Evolutionary conservation across 2,888 invertebrate species (phyloP), one percentile per base, ranked within the genome.

Genomic region (Cryptocheilus praepositus): DNA sequence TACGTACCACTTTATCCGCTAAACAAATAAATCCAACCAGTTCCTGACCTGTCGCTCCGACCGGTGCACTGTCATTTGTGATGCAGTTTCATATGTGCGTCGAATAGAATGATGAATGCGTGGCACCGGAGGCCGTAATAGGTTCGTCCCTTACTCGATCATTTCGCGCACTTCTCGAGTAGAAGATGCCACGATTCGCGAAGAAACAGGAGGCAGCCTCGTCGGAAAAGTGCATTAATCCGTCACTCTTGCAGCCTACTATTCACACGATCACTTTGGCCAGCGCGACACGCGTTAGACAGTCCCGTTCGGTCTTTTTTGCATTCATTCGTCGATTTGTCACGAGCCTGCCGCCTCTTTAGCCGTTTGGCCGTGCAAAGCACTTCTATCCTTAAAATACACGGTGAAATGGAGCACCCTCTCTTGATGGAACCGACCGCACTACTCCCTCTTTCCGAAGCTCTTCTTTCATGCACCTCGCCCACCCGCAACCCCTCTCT

Each of bases 1-100:
- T 61, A 67, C 68, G 28, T 74, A 79, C 79, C 74, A 64, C 63
- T 67, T 71, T 60, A 60, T 66, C 49, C 67, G 78, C 74, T 79
- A 79, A 64, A 74, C 72, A 45, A 64, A 69, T 62, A 70, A 79
- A 71, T 77, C 69, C 66, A 74, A 74, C 77, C 72, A 72, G 71
- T 77, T 69, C 69, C 72, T 59, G 69, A 74, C 64, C 67, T 67
- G 55, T 66, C 58, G 21, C 53, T 53, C 61, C 15, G 45, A 55
- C 54, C 77, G 67, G 64, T 72, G 53, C 67, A 74, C 79, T 74
- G 77, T 79, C 78, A 79, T 79, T 79, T 79, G 78, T 70, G 61
- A 69, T 54, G 71, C 52, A 67, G 67, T 49, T 71, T 74, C 69
- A 64, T 76, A 68, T 69, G 67, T 74, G 69, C 67, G 67, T 67